Base-by-base conservation (phyloP, 2,797 vertebrate species). In the Muscicapa comitata region DNA sequence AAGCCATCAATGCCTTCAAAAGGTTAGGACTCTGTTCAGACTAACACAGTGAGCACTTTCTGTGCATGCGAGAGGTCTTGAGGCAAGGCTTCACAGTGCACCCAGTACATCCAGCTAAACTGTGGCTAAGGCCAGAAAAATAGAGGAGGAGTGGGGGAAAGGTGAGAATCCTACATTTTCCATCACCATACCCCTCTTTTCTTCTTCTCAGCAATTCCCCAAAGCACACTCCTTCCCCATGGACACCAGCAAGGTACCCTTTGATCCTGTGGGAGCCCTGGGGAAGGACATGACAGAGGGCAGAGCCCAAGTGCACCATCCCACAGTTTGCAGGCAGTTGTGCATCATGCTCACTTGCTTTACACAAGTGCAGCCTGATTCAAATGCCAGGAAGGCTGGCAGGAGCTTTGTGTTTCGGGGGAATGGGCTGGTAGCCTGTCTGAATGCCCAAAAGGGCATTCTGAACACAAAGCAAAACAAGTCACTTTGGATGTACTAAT, bases 21-120 rank as follows among this genome's bases (percentile, higher is more conserved):
- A 95, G 28, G 93, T 97, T 96, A 78, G 61, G 78, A 62, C 95
- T 96, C 88, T 91, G 37, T 86, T 96, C 91, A 94, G 76, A 83
- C 86, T 91, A 94, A 92, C 11, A 10, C 2, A 0, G 57, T 33
- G 43, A 88, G 23, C 12, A 17, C 9, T 17, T 79, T 5, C 35
- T 42, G 13, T 29, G 35, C 13, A 2, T 0, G 4, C 0, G 0
- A 48, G 43, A 54, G 28, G 16, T 71, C 45, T 53, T 4, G 17
- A 80, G 33, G 28, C 28, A 51, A 57, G 18, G 50, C 35, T 57
- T 73, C 4, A 3, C 28, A 66, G 17, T 17, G 54, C 47, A n/a
- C 25, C 31, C 26, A 37, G 12, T 6, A 8, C 13, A 20, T 16
- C 51, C 33, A 53, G 57, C 50, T 67, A 10, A 76, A 21, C 24